Evolutionary conservation across 2,797 vertebrate genomes (phyloP), one percentile per base, ranked within the genome.

Genomic region (Sebastiscus albofasciatus): DNA sequence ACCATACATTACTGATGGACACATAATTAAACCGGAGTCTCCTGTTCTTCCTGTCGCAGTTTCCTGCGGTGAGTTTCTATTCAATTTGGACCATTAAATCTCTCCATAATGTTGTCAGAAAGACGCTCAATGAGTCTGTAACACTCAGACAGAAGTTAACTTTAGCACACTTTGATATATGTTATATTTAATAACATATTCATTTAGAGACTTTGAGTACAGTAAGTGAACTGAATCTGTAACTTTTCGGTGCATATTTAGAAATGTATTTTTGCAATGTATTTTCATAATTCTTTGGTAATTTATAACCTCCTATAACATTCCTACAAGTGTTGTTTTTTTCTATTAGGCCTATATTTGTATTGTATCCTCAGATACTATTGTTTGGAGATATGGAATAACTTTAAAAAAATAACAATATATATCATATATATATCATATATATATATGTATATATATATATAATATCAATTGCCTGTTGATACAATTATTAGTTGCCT

Each of bases 21-120:
- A 80, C 1, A 56, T 6, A 67, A 70, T 70, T 46, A 31, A 46
- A 59, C 26, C 2, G 83, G 82, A 83, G 9, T 39, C n/a, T 36
- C 2, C 4, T 11, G 8, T 7, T 24, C 20, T 4, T 34, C 33
- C 13, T 4, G 2, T 69, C 6, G 67, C 52, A 39, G 18, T 2
- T 56, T 12, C 2, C 13, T 27, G 5, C 6, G 85, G 91, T 93
- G 82, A 90, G 92, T 87, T 83, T 60, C 1, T 27, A 3, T 58
- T 46, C 2, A 4, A 16, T 54, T 68, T 52, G 8, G 16, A 42
- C 3, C 36, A 6, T 54, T 34, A 27, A 39, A n/a, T 49, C 2
- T 10, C 54, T 46, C 1, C 8, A 2, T 26, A 3, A 16, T 24
- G n/a, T 26, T 36, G 0, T 58, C 9, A 31, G 18, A 52, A 18